Conservation (phyloP, 2,113 vertebrate genomes). For the Crotalus helleri region DNA sequence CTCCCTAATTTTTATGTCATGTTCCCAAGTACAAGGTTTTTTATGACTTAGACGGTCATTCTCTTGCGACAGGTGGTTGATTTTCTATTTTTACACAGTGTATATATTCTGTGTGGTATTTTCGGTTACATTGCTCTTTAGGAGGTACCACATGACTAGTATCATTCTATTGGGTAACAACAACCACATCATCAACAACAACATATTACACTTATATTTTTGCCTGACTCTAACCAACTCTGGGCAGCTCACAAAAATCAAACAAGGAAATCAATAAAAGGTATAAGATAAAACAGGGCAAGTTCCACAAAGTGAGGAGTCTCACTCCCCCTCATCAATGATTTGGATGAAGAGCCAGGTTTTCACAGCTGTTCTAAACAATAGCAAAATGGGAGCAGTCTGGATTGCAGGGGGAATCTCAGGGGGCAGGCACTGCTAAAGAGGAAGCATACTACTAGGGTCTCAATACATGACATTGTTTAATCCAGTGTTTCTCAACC, state of each 20-base stretch:
- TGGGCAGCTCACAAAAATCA: neutral
- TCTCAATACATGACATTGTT: neutral
- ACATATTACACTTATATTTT: neutral
- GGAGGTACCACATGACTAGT: neutral
- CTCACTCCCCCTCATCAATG: neutral
- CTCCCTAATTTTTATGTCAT: neutral
- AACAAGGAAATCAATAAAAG: neutral
- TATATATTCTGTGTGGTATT: neutral
- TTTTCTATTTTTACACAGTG: neutral
- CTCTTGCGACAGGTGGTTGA: neutral
- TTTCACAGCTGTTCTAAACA: neutral
- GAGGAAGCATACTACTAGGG: neutral
- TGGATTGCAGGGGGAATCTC: neutral
- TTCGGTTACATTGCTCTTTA: neutral
- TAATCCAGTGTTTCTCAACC: neutral
- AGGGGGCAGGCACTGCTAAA: neutral
- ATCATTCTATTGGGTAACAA: neutral
- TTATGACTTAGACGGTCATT: neutral
- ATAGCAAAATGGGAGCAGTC: neutral
- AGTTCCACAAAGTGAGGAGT: neutral
- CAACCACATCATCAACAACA: neutral
- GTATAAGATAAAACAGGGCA: neutral
- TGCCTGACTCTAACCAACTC: neutral
- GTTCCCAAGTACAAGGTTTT: neutral
- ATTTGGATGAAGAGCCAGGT: neutral